Base-by-base conservation (phyloP, 2,797 vertebrate genomes). In the Notolabrus celidotus region DNA sequence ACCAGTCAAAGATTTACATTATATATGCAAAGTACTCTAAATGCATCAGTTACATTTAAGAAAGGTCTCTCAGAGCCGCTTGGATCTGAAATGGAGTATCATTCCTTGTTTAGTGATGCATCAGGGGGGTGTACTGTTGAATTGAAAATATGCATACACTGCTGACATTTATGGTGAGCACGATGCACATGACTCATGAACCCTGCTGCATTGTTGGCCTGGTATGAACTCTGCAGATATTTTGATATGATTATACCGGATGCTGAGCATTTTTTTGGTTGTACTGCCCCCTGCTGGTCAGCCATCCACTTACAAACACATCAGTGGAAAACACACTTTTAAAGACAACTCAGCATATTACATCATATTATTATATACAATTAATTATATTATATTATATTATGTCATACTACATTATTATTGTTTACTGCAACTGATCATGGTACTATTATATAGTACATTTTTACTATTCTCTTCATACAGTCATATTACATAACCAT, bases 161-260 rank as follows among this genome's bases (percentile, higher is more conserved):
- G 25, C 17, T 50, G 27, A 31, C 25, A 31, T 51, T 51, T 25
- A 31, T 15, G n/a, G 27, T 29, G 4, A n/a, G 25, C 49, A 31
- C 27, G 49, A 51, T 51, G 27, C 46, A 25, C 23, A 47, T 47
- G 49, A 51, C 27, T 51, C 27, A 51, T 51, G 49, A 51, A 51
- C 49, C 49, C 10, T 31, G 27, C 16, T 51, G 49, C 49, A 16
- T n/a, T 51, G 25, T 51, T 51, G 46, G 46, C 46, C 46, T 47
- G 20, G 20, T 16, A 16, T 47, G 46, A 47, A 47, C 46, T 47
- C 46, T 47, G 46, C 46, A 25, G 46, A 47, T 47, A 12, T 46
- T 22, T 19, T 47, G 46, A 5, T 15, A 16, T 16, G 46, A 25
- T 47, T 25, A 16, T 15, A 25, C 5, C 47, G 23, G 12, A 25